A percentile compares a stretch with the other conserved stretches of the same genome.
Evolutionary conservation across 2,888 invertebrate genomes (phyloP).

Genomic region (Coremacera marginata): DNA sequence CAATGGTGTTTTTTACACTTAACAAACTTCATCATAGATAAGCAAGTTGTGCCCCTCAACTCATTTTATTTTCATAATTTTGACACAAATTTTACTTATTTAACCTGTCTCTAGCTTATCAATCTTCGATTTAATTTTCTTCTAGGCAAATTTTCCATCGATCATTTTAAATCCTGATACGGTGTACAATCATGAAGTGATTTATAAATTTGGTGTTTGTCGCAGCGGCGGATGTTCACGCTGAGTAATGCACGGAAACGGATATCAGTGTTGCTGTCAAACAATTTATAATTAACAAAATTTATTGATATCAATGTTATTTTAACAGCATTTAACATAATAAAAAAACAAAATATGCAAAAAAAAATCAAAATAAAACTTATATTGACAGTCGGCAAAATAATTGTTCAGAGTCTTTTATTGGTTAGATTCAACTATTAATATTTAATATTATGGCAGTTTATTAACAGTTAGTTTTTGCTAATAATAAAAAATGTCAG

Average conservation of each 20-base stretch:
- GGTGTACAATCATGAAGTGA: conserved; percentile 78
- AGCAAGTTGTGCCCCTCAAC: background rate
- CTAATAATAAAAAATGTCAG: background rate
- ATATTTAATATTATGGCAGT: background rate
- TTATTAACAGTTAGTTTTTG: background rate
- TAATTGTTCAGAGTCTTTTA: background rate
- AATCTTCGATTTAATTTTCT: conserved; percentile 53
- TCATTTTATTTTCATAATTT: background rate
- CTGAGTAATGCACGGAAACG: background rate
- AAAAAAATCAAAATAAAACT: background rate
- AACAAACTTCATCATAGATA: too few relatives aligned
- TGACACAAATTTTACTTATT: background rate
- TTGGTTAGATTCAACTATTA: background rate
- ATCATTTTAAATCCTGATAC: conserved; percentile 80
- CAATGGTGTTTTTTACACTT: background rate
- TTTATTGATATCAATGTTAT: background rate
- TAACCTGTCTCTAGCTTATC: background rate
- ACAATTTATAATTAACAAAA: background rate
- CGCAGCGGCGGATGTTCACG: conserved; percentile 21
- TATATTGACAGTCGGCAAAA: background rate
- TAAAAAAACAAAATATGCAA: background rate
- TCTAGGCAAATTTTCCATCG: conserved; percentile 81
- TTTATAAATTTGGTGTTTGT: conserved; percentile 78
- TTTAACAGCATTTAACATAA: background rate
- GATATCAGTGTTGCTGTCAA: background rate